phyloP scores from a whole-genome alignment of 2,113 vertebrate genomes.

The Prunella fulvescens region DNA sequence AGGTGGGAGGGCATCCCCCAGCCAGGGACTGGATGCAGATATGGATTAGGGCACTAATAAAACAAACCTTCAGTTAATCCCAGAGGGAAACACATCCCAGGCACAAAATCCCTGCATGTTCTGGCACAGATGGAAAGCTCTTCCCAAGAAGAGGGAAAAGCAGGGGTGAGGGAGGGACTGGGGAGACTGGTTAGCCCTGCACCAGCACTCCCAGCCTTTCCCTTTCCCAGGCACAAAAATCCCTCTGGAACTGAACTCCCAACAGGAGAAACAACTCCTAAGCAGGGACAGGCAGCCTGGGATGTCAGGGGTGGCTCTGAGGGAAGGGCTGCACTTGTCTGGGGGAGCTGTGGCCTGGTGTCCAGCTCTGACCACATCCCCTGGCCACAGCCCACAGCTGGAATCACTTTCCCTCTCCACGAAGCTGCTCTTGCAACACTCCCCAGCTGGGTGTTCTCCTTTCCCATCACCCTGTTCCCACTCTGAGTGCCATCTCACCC shows the following conservation, averaged over 20 bases:
- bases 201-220: accelerated
- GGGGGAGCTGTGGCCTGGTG: not conserved
- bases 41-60: not conserved
- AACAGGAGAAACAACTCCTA: accelerated
- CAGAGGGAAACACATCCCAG: not conserved
- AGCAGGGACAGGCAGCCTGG: not conserved
- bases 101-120: not conserved
- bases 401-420: not conserved
- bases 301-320: not conserved
- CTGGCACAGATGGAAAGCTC: not conserved
- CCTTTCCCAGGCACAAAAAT: not conserved
- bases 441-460: not conserved
- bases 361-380: not conserved
- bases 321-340: not conserved
- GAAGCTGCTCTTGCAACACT: not conserved
- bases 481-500: not conserved
- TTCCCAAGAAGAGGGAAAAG: not conserved
- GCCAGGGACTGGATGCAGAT: not conserved
- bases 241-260: accelerated
- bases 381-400: not conserved
- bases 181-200: not conserved
- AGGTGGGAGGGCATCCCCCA: not conserved
- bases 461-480: not conserved
- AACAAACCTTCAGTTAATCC: not conserved
- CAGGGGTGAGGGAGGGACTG: not conserved